Evolutionary conservation across 1,140 invertebrate species (phyloP), one percentile per base, ranked within the genome.

Genomic region (Capitella teleta): DNA sequence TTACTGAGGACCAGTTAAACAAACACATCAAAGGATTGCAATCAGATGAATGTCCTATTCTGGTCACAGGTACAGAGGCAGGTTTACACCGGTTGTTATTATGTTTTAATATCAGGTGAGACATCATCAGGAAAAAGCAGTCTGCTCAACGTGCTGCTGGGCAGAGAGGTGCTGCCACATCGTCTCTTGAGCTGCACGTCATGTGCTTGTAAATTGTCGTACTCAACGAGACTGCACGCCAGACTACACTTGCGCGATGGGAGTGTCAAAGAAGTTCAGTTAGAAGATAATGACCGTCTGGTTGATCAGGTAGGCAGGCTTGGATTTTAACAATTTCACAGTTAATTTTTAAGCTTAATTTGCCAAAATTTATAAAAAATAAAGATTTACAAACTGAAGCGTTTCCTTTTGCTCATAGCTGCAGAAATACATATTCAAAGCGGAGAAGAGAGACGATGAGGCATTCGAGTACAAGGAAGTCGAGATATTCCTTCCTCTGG

Each of bases 121-220:
- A 67, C 65, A 18, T 59, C 58, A 23, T 61, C 63, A 4, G 65
- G 65, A 5, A 67, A 67, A 46, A 63, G 62, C 16, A 59, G 55
- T 2, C 55, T 66, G 2, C 47, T 67, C 8, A 67, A 67, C 41
- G 43, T 66, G 1, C 19, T 67, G 0, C 50, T 67, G n/a, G 62
- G 59, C 2, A 53, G 57, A 28, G 53, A 60, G 2, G 46, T 66
- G 16, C 43, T 67, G 18, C 63, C 65, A 0, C 55, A 58, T 1
- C 52, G 58, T 38, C 56, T 59, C 28, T 45, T 59, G 8, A 57
- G 60, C 36, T 64, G 61, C 16, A 67, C 65, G 4, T 61, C 59
- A 19, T 51, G 56, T n/a, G 58, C 64, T 14, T 64, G 62, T 21
- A 57, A 55, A 28, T 32, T 67, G 3, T 42, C 43, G 3, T 64